Base-by-base conservation (phyloP, 1,140 invertebrate genomes). In the Penaeus chinensis region DNA sequence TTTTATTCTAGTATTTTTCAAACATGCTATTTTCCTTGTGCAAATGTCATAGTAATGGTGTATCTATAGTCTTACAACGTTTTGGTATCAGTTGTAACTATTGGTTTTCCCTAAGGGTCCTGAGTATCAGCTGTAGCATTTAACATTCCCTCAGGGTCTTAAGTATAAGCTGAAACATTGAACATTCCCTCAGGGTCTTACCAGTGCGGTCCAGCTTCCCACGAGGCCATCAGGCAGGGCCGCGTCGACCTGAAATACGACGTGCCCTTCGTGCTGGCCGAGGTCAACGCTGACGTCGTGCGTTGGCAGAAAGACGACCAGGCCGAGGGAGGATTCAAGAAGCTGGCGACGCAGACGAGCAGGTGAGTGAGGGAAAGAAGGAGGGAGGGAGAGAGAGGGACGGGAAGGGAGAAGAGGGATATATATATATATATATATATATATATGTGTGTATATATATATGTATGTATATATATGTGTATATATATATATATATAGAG, bases 271-370 rank as follows among this genome's bases (percentile, higher is more conserved):
- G 94, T 96, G 62, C 95, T 95, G 92, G 94, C 95, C 65, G 95
- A 96, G 92, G 94, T 97, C 11, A 96, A 97, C 91, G 95, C 96
- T 7, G 96, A 96, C 90, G 92, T 95, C 42, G 94, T 95, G 66
- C 94, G 94, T 91, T 95, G 95, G 92, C 93, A 94, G 92, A 93
- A 95, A 90, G 94, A 95, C 91, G 92, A 94, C 1, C 77, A 81
- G 22, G 85, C 76, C 7, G 93, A 94, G 85, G 95, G 94, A 94
- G 95, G 95, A 54, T 96, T 92, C 90, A 92, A 93, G 0, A 94
- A 94, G 92, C 94, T 96, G 89, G 85, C 63, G 37, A 74, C 66
- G 11, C 19, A 20, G n/a, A 81, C 24, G 19, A 47, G 27, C 19
- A 77, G 24, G 76, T 37, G 76, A 78, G 32, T 13, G 42, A 5